phyloP scores from a whole-genome alignment of 1,140 invertebrate genomes.

The Pollicipes pollicipes region DNA sequence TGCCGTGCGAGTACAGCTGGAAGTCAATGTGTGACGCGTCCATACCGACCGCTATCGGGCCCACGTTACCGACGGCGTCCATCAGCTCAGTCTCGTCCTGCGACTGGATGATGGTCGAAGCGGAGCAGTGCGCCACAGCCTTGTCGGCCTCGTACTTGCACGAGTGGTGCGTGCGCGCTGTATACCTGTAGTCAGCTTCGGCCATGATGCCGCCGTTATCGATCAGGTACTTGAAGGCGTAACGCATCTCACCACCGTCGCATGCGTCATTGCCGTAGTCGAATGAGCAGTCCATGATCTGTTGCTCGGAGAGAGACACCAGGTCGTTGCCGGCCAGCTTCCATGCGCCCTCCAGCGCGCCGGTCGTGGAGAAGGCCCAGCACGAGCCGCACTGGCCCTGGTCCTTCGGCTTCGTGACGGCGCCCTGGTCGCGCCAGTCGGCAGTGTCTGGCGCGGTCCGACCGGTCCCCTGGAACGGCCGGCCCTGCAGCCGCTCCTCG shows the following conservation, averaged over 20 bases:
- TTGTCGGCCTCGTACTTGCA: background rate
- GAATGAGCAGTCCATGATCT: constrained; percentile 80
- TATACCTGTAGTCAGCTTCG: constrained; percentile 14
- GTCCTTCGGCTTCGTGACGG: constrained; percentile 29
- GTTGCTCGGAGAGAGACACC: constrained; percentile 87
- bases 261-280: constrained; percentile 87
- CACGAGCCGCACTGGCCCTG: constrained; percentile 26
- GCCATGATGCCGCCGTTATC: background rate
- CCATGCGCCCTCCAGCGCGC: background rate
- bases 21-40: constrained; percentile 22
- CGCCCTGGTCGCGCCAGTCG: constrained; percentile 26
- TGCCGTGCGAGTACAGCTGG: constrained; percentile 16
- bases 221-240: constrained; percentile 66
- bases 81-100: constrained; percentile 50
- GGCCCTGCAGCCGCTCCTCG: background rate
- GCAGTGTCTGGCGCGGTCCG: constrained; percentile 10
- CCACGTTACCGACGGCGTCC: constrained; percentile 65
- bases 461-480: background rate
- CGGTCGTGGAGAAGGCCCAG: constrained; percentile 36
- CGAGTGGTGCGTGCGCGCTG: constrained; percentile 24
- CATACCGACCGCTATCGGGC: constrained; percentile 24
- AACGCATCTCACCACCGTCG: constrained; percentile 83
- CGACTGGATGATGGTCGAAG: constrained; percentile 56
- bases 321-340: constrained; percentile 30
- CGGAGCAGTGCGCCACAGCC: constrained; percentile 34